Evolutionary conservation across 2,888 invertebrate genomes (phyloP), one percentile per base, ranked within the genome.

Genomic region (Furcula furcula): DNA sequence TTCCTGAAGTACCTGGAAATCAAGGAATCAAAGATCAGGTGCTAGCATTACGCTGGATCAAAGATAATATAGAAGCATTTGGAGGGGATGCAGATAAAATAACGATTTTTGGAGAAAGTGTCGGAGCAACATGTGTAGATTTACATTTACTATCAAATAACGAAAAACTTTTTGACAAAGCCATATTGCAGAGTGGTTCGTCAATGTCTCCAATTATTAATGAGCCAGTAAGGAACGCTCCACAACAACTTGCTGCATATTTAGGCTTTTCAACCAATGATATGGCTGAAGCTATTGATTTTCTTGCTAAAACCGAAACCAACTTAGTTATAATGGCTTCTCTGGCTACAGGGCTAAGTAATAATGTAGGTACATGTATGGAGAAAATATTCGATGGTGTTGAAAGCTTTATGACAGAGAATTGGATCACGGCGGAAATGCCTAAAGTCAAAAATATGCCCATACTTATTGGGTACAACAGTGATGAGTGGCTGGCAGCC

Each of bases 11-110:
- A 7, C 65, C 77, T 2, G 80, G 79, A 7, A 81, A 81, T 29
- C 72, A 75, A 45, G 80, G 81, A 0, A 46, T 81, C 0, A 79
- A 77, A 55, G 81, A 81, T 33, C 80, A 80, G 44, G 20, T 58
- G 0, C 13, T 63, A 6, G 80, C 71, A 19, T 43, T 81, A 3
- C 60, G 58, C 45, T 81, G 80, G 80, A 53, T 81, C 0, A 68
- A 66, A 31, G 36, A 68, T 3, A 71, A 78, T 23, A 78, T 80
- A 14, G 56, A 50, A 42, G 62, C 69, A 0, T 81, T 80, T 36
- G 77, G 77, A 29, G 81, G 81, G 7, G 69, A 80, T 40, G 36
- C 51, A 1, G 36, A 66, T 29, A 57, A 63, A 42, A 64, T 81
- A 15, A 81, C 79, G 6, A 16, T 72, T 4, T 65, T 69, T 13